Percentiles rank a stretch among this genome's conserved stretches.
These are phyloP conservation scores for Amorpha juglandis DNA, from an alignment of 2,888 invertebrate species.

Conservation along the genomic window DNA sequence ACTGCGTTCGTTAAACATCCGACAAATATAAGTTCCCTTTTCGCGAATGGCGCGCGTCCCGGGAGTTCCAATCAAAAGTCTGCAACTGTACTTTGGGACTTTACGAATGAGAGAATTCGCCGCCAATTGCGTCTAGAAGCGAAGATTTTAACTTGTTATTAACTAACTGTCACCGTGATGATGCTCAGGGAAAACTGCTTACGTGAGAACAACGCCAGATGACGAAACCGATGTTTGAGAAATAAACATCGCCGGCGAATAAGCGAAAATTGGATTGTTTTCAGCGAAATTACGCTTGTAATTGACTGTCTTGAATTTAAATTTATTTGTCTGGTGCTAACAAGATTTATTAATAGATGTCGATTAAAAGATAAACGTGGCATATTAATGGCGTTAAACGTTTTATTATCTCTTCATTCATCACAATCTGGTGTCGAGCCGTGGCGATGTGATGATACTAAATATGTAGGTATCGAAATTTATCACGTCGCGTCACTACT, in stretches of 20 bases:
- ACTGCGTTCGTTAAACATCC: constrained; percentile 52
- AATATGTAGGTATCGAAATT: constrained; percentile 2
- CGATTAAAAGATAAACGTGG: constrained; percentile 24
- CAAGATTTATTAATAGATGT: constrained; percentile 27
- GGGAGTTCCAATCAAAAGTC: constrained; percentile 62
- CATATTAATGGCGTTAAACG: constrained; percentile 5
- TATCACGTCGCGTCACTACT: constrained; percentile 1
- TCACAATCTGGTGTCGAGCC: constrained; percentile 11
- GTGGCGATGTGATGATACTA: constrained; percentile 2
- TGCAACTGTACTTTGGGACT: constrained; percentile 58
- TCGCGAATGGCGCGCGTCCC: constrained; percentile 38
- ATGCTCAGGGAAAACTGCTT: constrained; percentile 37
- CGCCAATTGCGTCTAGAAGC: constrained; percentile 45
- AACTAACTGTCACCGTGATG: constrained; percentile 58
- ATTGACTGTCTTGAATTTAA: constrained; percentile 36
- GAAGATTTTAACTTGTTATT: constrained; percentile 66
- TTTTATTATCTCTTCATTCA: constrained; percentile 21
- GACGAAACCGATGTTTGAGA: constrained; percentile 53
- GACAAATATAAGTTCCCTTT: constrained; percentile 45
- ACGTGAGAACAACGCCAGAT: constrained; percentile 55
- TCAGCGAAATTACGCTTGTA: constrained; percentile 40
- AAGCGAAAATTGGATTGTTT: constrained; percentile 52
- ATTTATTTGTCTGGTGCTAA: constrained; percentile 29
- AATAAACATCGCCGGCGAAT: constrained; percentile 45
- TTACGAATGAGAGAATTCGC: constrained; percentile 51